A percentile compares a stretch with the other conserved stretches of the same genome.
phyloP scores from a whole-genome alignment of 2,113 vertebrate species.

The Pipa parva region DNA sequence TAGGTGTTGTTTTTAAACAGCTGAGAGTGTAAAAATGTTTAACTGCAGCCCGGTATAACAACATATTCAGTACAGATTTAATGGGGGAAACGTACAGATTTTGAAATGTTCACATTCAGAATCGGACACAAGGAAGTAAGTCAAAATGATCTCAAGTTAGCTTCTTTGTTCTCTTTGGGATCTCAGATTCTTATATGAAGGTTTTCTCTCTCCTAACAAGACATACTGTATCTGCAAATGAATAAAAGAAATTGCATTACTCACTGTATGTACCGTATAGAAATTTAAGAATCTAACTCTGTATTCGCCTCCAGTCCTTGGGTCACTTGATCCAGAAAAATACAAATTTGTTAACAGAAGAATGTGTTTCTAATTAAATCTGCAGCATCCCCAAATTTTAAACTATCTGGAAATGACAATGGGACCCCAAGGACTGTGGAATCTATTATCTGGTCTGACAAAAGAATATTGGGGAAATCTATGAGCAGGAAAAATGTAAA shows the following conservation, averaged over 20 bases:
- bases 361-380: background rate
- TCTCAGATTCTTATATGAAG: constrained; percentile 23
- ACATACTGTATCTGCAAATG: constrained; percentile 43
- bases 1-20: background rate
- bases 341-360: background rate
- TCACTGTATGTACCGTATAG: constrained; percentile 14
- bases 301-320: constrained; percentile 13
- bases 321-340: background rate
- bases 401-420: background rate
- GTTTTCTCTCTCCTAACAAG: constrained; percentile 30
- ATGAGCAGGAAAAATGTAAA: constrained; percentile 13
- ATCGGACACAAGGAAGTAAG: constrained; percentile 11
- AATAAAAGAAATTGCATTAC: constrained; percentile 39
- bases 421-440: background rate
- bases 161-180: constrained; percentile 40
- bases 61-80: no score
- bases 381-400: background rate
- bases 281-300: constrained; percentile 3
- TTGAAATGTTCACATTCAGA: constrained; percentile 18
- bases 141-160: constrained; percentile 33
- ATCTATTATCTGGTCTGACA: background rate
- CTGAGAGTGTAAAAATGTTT: background rate
- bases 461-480: constrained; percentile 37
- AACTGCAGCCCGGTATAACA: background rate
- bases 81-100: background rate